phyloP scores from a whole-genome alignment of 2,888 invertebrate species.

The Drosophila putrida region DNA sequence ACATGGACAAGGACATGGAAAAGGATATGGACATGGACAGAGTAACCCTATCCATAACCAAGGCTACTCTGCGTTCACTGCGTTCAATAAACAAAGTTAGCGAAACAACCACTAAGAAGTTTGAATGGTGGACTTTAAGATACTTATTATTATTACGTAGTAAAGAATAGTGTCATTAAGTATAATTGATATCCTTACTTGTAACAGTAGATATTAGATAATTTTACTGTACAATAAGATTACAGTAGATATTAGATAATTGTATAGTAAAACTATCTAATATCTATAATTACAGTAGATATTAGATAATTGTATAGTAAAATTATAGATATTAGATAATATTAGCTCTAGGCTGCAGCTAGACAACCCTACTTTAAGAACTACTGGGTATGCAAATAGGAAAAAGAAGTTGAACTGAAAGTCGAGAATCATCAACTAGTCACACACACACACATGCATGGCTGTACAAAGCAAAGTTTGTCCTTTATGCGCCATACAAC shows the following conservation, averaged over 20 bases:
- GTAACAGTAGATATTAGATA: too few species aligned
- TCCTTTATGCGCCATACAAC: slow-evolving; percentile 41
- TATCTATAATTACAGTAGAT: too few species aligned
- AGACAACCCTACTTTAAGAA: background rate
- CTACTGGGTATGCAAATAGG: slow-evolving; percentile 7
- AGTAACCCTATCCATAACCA: slow-evolving; percentile 12
- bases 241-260: too few species aligned
- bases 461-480: slow-evolving; percentile 53
- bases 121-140: background rate
- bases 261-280: too few species aligned
- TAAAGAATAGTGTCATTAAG: too few species aligned
- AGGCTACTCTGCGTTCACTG: background rate
- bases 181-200: too few species aligned
- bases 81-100: slow-evolving; percentile 45
- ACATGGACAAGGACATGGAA: background rate
- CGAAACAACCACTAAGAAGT: slow-evolving; percentile 1
- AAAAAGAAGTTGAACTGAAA: slow-evolving; percentile 42
- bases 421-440: slow-evolving; percentile 70
- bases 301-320: too few species aligned
- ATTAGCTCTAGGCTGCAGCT: too few species aligned
- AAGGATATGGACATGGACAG: background rate
- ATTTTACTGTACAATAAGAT: too few species aligned
- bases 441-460: slow-evolving; percentile 31
- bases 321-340: too few species aligned
- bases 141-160: background rate